phyloP scores from a whole-genome alignment of 2,888 invertebrate species.

The Tetragonisca angustula region DNA sequence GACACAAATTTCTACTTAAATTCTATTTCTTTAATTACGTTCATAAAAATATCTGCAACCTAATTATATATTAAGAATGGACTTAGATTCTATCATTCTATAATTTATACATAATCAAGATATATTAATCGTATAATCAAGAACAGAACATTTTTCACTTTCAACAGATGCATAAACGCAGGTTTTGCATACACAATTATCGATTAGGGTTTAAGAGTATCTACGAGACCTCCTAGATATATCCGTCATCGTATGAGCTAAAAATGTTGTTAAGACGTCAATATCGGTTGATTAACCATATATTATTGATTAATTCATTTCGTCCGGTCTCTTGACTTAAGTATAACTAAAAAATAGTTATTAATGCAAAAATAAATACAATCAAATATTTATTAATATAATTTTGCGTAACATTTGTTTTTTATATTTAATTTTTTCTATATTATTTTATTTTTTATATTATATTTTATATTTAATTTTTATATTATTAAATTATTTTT shows the following conservation, averaged over 20 bases:
- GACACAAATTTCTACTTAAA: too few relatives aligned
- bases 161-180: neutral
- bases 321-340: neutral
- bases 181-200: neutral
- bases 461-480: neutral
- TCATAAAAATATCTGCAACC: too few relatives aligned
- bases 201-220: neutral
- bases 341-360: neutral
- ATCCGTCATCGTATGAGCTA: neutral
- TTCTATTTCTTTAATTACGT: too few relatives aligned
- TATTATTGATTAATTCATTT: constrained; percentile 11
- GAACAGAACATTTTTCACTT: neutral
- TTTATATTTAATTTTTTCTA: neutral
- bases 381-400: neutral
- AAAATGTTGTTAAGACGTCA: constrained; percentile 9
- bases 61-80: too few relatives aligned
- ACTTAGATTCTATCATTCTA: neutral
- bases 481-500: neutral
- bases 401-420: neutral
- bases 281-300: neutral
- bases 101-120: neutral
- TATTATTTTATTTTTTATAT: neutral
- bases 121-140: neutral
- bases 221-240: neutral
- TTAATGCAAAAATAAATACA: neutral